Conservation (phyloP, 1,140 invertebrate species). For the Drosophila tsacasi region DNA sequence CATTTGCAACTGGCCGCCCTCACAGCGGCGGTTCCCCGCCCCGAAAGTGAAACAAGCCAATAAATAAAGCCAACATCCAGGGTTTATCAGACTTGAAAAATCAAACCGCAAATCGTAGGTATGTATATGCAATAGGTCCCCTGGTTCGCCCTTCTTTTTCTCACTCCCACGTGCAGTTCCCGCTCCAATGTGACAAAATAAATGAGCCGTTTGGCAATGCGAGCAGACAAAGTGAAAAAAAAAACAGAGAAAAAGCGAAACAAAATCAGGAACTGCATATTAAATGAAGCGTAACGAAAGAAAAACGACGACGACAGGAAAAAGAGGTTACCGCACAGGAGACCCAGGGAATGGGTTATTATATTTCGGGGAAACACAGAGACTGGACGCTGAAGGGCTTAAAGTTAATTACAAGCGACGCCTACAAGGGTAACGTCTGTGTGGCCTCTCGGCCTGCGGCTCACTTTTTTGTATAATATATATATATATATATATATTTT, state of each 20-base stretch:
- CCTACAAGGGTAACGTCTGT: conserved; percentile 69
- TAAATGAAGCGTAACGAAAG: conserved; percentile 75
- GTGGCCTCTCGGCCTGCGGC: conserved; percentile 47
- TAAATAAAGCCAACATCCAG: conserved; percentile 73
- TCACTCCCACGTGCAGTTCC: conserved; percentile 53
- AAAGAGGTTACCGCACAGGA: conserved; percentile 49
- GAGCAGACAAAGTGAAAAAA: conserved; percentile 29
- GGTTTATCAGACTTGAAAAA: conserved; percentile 60
- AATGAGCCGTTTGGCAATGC: conserved; percentile 65
- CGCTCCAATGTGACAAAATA: conserved; percentile 70
- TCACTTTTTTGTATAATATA: background rate
- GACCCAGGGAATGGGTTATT: conserved; percentile 12
- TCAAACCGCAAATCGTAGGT: conserved; percentile 50
- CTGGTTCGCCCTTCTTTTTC: conserved; percentile 30
- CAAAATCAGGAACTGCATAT: conserved; percentile 75
- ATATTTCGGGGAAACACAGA: conserved; percentile 8
- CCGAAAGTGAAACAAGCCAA: conserved; percentile 65
- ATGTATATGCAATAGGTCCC: background rate
- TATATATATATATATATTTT: conserved; percentile 5
- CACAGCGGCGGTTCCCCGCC: conserved; percentile 43
- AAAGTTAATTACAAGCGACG: conserved; percentile 77
- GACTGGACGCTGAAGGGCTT: conserved; percentile 41
- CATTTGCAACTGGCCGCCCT: conserved; percentile 55
- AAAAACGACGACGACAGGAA: conserved; percentile 38
- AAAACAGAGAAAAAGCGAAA: conserved; percentile 21